Evolutionary conservation across 2,888 invertebrate genomes (phyloP), one percentile per base, ranked within the genome.

Genomic region (Diadegma fenestrale): DNA sequence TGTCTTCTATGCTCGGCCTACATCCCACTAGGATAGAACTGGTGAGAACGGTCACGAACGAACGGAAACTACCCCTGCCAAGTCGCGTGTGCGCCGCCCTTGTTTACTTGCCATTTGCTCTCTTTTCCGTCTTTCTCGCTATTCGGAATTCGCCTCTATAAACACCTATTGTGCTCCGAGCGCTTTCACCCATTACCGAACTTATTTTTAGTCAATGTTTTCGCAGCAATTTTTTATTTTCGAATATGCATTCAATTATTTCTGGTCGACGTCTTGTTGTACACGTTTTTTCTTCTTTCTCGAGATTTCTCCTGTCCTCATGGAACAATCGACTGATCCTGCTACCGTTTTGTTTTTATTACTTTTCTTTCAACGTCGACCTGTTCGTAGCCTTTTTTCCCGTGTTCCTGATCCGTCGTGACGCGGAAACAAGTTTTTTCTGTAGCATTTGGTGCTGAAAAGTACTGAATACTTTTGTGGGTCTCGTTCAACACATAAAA

Each of bases 81-180:
- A 68, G 66, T 86, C 78, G 63, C 73, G 58, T 76, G 68, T 68
- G 79, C 75, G 66, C 64, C 77, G 30, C 78, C 54, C 71, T 82
- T 75, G 66, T 76, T 68, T 77, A 54, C 33, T 61, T 51, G 37
- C 61, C 54, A 41, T 75, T 45, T 73, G 51, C 64, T 48, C 26
- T n/a, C 30, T 73, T 22, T 8, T 26, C 51, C 37, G 64, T 51
- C 51, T 51, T 19, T 12, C 37, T 76, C 37, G 33, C 10, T 48
- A 26, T 17, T 41, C 12, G 17, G 10, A 43, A 3, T 14, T n/a
- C 22, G 19, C 37, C 58, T 19, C 41, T 22, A 19, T 54, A n/a
- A 54, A 10, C 22, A 54, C 10, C 19, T 8, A 54, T 22, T 19
- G 51, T 8, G 10, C 51, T 54, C 19, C 51, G 51, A 22, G 51